phyloP scores from a whole-genome alignment of 2,888 invertebrate genomes.

The Polylopha cassiicola region DNA sequence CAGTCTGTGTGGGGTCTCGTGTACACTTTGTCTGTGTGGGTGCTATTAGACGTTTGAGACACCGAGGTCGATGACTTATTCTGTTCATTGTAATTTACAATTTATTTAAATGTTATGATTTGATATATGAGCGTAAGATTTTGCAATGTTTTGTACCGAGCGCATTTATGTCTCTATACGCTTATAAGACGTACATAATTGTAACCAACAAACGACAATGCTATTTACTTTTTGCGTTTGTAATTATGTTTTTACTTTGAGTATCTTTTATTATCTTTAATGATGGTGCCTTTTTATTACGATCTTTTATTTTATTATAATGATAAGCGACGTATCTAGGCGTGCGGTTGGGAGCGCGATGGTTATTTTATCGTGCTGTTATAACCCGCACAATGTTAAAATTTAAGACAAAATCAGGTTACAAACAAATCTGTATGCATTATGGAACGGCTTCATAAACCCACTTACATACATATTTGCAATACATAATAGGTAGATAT shows the following conservation, averaged over 20 bases:
- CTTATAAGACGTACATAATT: neutral
- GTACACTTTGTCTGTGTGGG: constrained; percentile 35
- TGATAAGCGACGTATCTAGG: constrained; percentile 8
- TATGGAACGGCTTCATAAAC: constrained; percentile 41
- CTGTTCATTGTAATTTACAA: constrained; percentile 70
- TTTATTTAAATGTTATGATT: constrained; percentile 67
- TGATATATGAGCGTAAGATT: constrained; percentile 56
- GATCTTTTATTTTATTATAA: constrained; percentile 22
- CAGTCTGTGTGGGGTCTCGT: constrained; percentile 29
- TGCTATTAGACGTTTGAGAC: constrained; percentile 47
- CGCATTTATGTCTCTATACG: constrained; percentile 10
- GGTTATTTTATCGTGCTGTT: neutral
- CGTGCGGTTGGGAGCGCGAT: constrained; percentile 5
- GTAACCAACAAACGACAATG: constrained; percentile 13
- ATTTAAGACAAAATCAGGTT: constrained; percentile 8
- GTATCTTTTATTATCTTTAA: constrained; percentile 24
- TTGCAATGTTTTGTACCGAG: constrained; percentile 34
- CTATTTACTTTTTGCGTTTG: constrained; percentile 17
- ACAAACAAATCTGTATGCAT: constrained; percentile 21
- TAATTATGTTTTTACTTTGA: constrained; percentile 20
- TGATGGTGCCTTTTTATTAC: constrained; percentile 22
- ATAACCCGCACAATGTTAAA: constrained; percentile 6
- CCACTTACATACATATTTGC: constrained; percentile 66
- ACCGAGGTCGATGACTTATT: constrained; percentile 59
- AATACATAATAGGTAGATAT: constrained; percentile 45